A percentile compares a stretch with the other conserved stretches of the same genome.
Evolutionary conservation across 2,888 invertebrate genomes (phyloP).

Genomic region (Resseliella maxima): DNA sequence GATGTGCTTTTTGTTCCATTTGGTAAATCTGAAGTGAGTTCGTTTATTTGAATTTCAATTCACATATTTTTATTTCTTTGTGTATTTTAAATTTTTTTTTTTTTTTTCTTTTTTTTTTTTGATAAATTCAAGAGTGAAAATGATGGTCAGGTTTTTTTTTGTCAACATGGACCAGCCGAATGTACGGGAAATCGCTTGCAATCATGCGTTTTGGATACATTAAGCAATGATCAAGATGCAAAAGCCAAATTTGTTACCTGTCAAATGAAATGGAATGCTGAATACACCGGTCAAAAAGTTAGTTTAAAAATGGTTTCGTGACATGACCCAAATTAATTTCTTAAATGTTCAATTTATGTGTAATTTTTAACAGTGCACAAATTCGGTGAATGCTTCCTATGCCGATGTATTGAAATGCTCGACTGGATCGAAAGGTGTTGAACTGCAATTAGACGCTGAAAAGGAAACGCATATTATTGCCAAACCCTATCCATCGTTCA

Average conservation of each 20-base stretch:
- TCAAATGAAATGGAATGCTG: conserved; percentile 69
- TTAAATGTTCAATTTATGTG: conserved; percentile 42
- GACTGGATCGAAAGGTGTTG: conserved; percentile 66
- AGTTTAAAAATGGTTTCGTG: not conserved
- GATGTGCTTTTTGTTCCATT: conserved; percentile 72
- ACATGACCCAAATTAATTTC: not conserved
- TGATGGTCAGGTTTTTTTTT: conserved; percentile 69
- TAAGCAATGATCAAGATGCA: conserved; percentile 63
- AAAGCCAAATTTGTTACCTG: conserved; percentile 70
- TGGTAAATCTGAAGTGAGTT: conserved; percentile 73
- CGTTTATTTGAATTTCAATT: conserved; percentile 22
- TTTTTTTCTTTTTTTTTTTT: not conserved
- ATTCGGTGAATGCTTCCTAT: conserved; percentile 64
- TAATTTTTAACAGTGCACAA: conserved; percentile 66
- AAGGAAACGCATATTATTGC: conserved; percentile 64
- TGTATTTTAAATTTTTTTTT: not conserved
- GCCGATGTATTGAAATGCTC: conserved; percentile 66
- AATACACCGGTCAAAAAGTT: conserved; percentile 64
- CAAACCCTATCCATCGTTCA: conserved; percentile 66
- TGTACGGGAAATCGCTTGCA: conserved; percentile 74
- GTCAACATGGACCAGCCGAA: conserved; percentile 75
- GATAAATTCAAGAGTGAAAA: conserved; percentile 61
- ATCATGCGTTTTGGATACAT: conserved; percentile 70
- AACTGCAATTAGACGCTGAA: conserved; percentile 69
- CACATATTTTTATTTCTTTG: not conserved